Evolutionary conservation across 2,888 invertebrate species (phyloP), one percentile per base, ranked within the genome.

Genomic region (Mongoloraphidia duomilia): DNA sequence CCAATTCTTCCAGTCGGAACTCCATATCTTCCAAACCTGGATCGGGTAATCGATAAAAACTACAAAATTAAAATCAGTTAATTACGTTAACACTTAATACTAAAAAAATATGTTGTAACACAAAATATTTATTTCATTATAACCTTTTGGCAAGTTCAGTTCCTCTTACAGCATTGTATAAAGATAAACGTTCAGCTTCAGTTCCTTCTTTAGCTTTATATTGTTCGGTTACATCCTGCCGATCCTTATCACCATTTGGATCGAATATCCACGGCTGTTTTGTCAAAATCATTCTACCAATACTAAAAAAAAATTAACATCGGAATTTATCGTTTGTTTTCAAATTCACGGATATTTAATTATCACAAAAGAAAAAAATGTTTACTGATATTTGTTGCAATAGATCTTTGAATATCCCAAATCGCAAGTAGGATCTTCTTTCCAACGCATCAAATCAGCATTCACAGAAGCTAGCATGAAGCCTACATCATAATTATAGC

Each of bases 401-500:
- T 80, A 80, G 46, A 84, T 80, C 67, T 80, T 77, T 2, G 76
- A 71, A 60, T 71, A 84, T 3, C 84, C 84, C 52, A 76, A 67
- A 52, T 78, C 79, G 9, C 74, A 70, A 11, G 72, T 68, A 8
- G 75, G 70, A 59, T 85, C 83, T 56, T 75, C 72, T 60, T 82
- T 79, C 88, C 88, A 90, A 57, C 82, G 71, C 69, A 88, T 80
- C 48, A 84, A 68, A 64, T 90, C 89, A 9, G 89, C 88, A 63
- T 90, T 90, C 26, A 89, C 88, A 8, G 87, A 85, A 0, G 87
- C 79, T 56, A 88, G 70, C 71, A 89, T 76, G 64, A 89, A 89
- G 34, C 79, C 77, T 0, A 84, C 80, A 58, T 89, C 89, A 57
- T 79, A 84, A 51, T 77, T 77, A 46, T 82, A 72, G 0, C 84